A percentile compares a stretch with the other conserved stretches of the same genome.
Evolutionary conservation across 2,888 invertebrate genomes (phyloP).

Genomic region (Metellina segmentata): DNA sequence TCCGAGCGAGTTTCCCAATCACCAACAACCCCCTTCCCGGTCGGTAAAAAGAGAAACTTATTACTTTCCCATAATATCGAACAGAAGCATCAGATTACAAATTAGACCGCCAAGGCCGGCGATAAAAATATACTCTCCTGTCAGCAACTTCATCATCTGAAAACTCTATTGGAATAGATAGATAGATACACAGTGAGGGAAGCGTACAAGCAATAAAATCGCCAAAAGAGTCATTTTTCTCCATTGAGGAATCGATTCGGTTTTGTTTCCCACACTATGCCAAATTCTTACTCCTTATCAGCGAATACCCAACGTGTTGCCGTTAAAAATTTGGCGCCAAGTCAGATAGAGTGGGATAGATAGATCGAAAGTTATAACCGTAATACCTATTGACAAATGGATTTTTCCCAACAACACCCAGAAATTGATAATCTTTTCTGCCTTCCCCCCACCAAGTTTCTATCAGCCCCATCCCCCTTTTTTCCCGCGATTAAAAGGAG

Average conservation of each 20-base stretch:
- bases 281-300: constrained; percentile 72
- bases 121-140: constrained; percentile 67
- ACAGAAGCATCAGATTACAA: constrained; percentile 72
- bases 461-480: constrained; percentile 16
- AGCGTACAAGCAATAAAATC: constrained; percentile 66
- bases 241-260: constrained; percentile 67
- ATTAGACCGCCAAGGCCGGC: constrained; percentile 57
- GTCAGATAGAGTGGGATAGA: constrained; percentile 68
- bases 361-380: constrained; percentile 73
- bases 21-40: constrained; percentile 1
- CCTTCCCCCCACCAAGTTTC: neutral
- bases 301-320: constrained; percentile 68
- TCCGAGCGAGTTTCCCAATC: constrained; percentile 9
- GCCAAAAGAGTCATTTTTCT: constrained; percentile 74
- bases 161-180: constrained; percentile 73
- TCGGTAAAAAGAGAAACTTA: constrained; percentile 69
- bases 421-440: constrained; percentile 67
- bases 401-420: constrained; percentile 66
- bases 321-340: constrained; percentile 73
- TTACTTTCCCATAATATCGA: constrained; percentile 75
- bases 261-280: constrained; percentile 70
- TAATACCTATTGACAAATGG: constrained; percentile 75
- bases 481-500: constrained; percentile 56
- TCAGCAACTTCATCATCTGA: constrained; percentile 74
- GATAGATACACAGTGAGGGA: constrained; percentile 55